These are phyloP conservation scores for Hanleya hanleyi DNA, from an alignment of 2,888 invertebrate genomes.

Conservation along the genomic window DNA sequence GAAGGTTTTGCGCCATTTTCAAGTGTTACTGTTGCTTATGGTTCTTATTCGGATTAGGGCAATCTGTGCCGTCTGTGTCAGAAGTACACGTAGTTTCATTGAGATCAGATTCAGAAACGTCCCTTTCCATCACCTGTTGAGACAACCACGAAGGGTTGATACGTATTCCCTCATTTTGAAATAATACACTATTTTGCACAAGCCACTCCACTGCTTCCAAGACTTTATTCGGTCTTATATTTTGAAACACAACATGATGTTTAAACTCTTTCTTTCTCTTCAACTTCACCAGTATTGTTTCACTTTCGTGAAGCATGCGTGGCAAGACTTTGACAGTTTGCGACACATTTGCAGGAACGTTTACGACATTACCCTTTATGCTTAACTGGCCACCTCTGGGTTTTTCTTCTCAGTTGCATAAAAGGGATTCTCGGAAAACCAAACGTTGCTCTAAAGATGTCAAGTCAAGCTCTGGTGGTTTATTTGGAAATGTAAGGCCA, in stretches of 20 bases:
- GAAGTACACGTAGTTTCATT: too few species aligned
- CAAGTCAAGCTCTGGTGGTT: neutral
- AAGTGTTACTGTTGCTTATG: too few species aligned
- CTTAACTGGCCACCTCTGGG: conserved; percentile 36
- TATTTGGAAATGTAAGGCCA: neutral
- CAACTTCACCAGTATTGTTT: conserved; percentile 34
- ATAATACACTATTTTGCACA: too few species aligned
- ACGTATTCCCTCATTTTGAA: too few species aligned
- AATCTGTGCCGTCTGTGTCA: too few species aligned
- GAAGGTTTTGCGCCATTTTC: too few species aligned
- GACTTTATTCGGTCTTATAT: conserved; percentile 31
- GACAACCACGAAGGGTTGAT: too few species aligned
- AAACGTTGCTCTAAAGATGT: neutral
- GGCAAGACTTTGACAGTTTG: conserved; percentile 29
- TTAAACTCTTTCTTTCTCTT: conserved; percentile 31
- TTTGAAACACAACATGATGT: conserved; percentile 34
- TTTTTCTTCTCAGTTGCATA: conserved; percentile 33
- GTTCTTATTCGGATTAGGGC: too few species aligned
- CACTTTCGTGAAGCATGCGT: conserved; percentile 23
- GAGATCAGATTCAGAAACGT: too few species aligned
- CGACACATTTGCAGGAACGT: conserved; percentile 38
- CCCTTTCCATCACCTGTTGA: too few species aligned
- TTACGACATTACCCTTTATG: conserved; percentile 35
- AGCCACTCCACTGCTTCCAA: too few species aligned
- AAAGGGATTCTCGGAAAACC: conserved; percentile 9